Conservation (phyloP, 2,888 invertebrate genomes). For the Drosophila nr. fundita region DNA sequence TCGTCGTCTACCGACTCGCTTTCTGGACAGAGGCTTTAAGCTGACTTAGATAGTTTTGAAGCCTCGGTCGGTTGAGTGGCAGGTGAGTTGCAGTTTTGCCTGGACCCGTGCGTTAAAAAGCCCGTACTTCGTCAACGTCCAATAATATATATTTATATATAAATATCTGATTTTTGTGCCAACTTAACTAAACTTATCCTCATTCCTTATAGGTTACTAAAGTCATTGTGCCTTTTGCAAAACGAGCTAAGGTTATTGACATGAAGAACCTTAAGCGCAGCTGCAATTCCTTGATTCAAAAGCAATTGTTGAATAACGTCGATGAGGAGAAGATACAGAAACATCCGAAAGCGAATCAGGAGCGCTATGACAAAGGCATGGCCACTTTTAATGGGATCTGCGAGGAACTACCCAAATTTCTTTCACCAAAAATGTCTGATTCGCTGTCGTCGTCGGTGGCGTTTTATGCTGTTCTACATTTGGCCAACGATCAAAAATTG, state of each 20-base stretch:
- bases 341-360: conserved; percentile 60
- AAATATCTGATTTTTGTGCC: background rate
- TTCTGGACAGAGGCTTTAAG: no score
- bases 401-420: conserved; percentile 86
- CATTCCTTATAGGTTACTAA: conserved; percentile 84
- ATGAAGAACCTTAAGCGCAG: conserved; percentile 93
- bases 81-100: no score
- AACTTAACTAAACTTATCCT: background rate
- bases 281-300: conserved; percentile 88
- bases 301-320: conserved; percentile 64
- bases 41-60: no score
- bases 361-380: conserved; percentile 84
- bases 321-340: conserved; percentile 57
- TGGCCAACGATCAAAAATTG: conserved; percentile 92
- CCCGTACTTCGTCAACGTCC: no score
- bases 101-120: no score
- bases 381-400: conserved; percentile 87
- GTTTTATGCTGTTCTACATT: conserved; percentile 92
- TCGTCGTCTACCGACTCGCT: no score
- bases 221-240: conserved; percentile 91
- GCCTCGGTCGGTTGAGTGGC: no score
- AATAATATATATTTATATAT: no score
- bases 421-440: conserved; percentile 88
- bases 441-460: conserved; percentile 92
- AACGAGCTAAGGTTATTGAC: conserved; percentile 93